These are phyloP conservation scores for Myotis myotis DNA, from an alignment of 2,797 vertebrate genomes.

Conservation along the genomic window DNA sequence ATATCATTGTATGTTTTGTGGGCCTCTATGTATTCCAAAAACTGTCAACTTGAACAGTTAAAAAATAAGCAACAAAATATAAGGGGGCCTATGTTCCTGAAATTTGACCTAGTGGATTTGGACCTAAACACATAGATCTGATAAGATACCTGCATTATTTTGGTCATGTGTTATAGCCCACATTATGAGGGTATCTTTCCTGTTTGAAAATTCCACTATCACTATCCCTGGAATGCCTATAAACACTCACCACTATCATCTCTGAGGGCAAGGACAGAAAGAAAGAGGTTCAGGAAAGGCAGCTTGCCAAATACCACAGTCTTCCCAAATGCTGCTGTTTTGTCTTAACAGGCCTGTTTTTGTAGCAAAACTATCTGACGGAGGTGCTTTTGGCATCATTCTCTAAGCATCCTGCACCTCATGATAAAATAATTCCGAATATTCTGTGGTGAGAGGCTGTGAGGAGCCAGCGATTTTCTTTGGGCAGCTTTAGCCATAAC, in stretches of 20 bases:
- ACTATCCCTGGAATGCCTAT: background rate
- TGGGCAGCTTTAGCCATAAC: background rate
- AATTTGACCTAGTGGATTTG: slow-evolving; percentile 21
- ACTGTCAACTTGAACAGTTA: background rate
- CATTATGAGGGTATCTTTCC: background rate
- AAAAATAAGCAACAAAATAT: slow-evolving; percentile 1
- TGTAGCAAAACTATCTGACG: background rate
- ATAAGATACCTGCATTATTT: background rate
- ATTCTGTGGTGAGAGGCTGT: background rate
- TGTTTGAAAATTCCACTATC: background rate
- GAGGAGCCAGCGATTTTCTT: background rate
- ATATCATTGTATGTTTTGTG: background rate
- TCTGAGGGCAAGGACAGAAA: background rate
- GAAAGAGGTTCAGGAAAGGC: background rate
- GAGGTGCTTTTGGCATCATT: background rate
- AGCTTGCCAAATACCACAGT: background rate
- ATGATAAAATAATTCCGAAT: slow-evolving; percentile 8
- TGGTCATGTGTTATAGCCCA: background rate
- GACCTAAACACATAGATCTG: background rate
- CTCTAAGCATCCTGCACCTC: background rate
- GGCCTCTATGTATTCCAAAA: background rate
- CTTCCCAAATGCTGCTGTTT: slow-evolving; percentile 11
- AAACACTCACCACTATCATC: background rate
- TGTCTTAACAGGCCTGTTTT: slow-evolving; percentile 39
- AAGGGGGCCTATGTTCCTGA: background rate